These are phyloP conservation scores for Micrastur ruficollis DNA, from an alignment of 2,797 vertebrate species.

Conservation along the genomic window DNA sequence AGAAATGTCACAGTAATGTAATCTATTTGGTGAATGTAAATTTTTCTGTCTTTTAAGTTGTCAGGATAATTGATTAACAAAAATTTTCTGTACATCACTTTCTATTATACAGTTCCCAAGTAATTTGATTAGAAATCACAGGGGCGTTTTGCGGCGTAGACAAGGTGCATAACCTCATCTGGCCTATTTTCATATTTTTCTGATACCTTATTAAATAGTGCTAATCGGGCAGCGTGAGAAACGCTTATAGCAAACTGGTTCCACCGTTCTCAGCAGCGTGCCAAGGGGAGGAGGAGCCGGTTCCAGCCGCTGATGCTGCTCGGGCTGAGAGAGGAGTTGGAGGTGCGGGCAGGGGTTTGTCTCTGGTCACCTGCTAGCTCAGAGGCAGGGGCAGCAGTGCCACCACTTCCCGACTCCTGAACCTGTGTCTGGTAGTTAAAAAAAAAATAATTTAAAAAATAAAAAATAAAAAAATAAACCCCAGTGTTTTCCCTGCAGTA, in stretches of 20 bases:
- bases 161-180: neutral
- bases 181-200: neutral
- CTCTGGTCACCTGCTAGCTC: neutral
- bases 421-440: neutral
- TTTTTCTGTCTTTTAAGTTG: neutral
- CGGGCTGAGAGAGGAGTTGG: neutral
- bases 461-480: neutral
- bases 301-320: neutral
- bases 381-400: neutral
- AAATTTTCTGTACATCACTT: neutral
- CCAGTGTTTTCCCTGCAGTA: neutral
- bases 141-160: neutral
- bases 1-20: neutral
- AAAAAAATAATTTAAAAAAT: neutral
- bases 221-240: neutral
- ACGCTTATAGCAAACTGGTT: rapidly evolving
- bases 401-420: rapidly evolving
- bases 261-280: rapidly evolving
- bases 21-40: neutral
- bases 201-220: neutral
- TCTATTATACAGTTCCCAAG: neutral
- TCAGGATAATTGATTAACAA: neutral
- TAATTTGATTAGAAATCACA: neutral
- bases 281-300: neutral
- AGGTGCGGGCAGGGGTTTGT: neutral